phyloP scores from a whole-genome alignment of 2,888 invertebrate genomes.

The Luffia ferchaultella region DNA sequence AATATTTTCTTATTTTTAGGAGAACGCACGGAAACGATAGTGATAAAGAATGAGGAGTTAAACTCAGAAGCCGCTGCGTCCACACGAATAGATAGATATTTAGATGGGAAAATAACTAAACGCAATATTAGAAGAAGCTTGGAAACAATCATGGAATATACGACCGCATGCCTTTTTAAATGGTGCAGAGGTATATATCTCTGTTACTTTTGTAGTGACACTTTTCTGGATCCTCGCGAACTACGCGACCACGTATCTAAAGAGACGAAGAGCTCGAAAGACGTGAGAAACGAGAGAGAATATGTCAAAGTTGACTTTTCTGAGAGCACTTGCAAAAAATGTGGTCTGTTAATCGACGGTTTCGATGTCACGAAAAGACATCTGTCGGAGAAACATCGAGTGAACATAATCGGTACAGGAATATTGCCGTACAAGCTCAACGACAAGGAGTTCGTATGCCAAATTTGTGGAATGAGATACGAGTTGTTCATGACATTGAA shows the following conservation, averaged over 20 bases:
- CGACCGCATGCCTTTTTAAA: conserved; percentile 1
- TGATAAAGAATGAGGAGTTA: conserved; percentile 31
- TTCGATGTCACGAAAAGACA: conserved; percentile 2
- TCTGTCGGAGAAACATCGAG: neutral
- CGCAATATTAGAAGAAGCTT: neutral
- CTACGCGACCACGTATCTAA: conserved; percentile 21
- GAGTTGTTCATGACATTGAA: neutral
- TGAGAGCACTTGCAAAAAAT: neutral
- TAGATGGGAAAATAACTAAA: neutral
- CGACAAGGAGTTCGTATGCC: neutral
- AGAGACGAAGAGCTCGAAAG: neutral
- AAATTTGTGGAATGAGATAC: neutral
- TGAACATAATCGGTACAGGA: neutral
- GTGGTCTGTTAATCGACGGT: neutral
- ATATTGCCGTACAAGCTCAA: conserved; percentile 3
- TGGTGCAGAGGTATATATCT: conserved; percentile 2
- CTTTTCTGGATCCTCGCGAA: neutral
- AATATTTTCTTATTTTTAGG: conserved; percentile 64
- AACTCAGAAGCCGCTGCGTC: neutral
- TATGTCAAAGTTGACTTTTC: conserved; percentile 1
- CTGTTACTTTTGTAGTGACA: conserved; percentile 1
- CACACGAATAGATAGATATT: neutral
- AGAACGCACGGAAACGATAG: conserved; percentile 37
- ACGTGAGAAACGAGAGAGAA: neutral
- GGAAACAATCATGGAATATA: neutral